A percentile compares a stretch with the other conserved stretches of the same genome.
Evolutionary conservation across 2,113 vertebrate species (phyloP).

Genomic region (Pachyramphus minor): DNA sequence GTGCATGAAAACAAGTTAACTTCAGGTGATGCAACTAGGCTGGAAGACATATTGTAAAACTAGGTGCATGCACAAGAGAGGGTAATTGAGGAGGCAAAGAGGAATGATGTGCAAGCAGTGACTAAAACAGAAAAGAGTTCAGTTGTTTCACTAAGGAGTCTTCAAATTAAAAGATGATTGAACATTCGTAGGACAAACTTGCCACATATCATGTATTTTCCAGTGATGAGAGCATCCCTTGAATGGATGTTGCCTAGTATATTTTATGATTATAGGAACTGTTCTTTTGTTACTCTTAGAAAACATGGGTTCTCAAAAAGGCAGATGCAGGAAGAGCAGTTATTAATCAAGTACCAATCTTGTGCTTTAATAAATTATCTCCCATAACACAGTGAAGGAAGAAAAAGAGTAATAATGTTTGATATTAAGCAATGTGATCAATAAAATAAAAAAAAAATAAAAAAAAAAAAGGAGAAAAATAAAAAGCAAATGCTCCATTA

Average conservation of each 20-base stretch:
- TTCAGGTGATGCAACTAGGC: neutral
- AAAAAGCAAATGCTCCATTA: neutral
- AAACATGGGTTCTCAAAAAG: neutral
- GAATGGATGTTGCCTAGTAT: neutral
- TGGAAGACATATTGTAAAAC: neutral
- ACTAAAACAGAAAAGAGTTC: neutral
- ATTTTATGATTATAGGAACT: neutral
- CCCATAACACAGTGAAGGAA: neutral
- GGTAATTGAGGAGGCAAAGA: neutral
- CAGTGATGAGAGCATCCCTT: neutral
- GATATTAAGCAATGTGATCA: neutral
- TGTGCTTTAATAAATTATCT: neutral
- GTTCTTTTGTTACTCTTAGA: neutral
- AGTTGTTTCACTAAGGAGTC: neutral
- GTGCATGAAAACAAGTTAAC: neutral
- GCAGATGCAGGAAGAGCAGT: neutral
- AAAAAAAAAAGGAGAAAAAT: neutral
- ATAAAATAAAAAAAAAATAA: neutral
- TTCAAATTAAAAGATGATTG: neutral
- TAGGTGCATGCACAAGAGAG: neutral
- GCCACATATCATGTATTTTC: neutral
- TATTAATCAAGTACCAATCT: neutral
- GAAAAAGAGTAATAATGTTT: neutral
- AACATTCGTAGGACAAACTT: neutral
- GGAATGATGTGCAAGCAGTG: neutral